Base-by-base conservation (phyloP, 2,113 vertebrate genomes). In the Macquaria australasica region DNA sequence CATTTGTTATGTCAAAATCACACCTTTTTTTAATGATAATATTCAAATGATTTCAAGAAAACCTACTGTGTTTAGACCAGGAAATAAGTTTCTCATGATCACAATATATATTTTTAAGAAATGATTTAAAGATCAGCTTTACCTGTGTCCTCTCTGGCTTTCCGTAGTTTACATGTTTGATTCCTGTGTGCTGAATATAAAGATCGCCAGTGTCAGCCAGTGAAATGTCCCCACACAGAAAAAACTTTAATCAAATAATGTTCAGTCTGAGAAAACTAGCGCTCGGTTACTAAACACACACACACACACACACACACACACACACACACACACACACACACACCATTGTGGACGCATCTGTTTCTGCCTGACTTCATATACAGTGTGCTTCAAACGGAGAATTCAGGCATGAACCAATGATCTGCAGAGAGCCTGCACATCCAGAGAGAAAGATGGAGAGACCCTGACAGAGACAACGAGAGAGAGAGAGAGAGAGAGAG, bases 311-410 rank as follows among this genome's bases (percentile, higher is more conserved):
- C 51, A 43, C 34, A 31, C 28, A 73, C 51, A 43, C 34, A 31
- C 28, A 66, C 73, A 23, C 58, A 34, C 72, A 45, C 55, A 45
- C 71, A 60, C 72, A 43, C n/a, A 74, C 55, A 73, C 51, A 43
- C 34, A 31, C 28, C 21, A 3, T 3, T 3, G 12, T 25, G 21
- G 5, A 16, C 34, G 14, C 37, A 4, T 37, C 3, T 8, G 43
- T 76, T 62, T 63, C 73, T 23, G 53, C 41, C 3, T 11, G 60
- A 4, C 60, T 53, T 10, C 31, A 21, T 64, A 3, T 20, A 77
- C 55, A 77, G 45, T 69, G 1, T 18, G 51, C 20, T 39, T 48
- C 41, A 0, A 55, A 50, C n/a, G 0, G 63, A 34, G 18, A 21
- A 8, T 12, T 21, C 39, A 45, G 55, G 4, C 77, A 64, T 45